Base-by-base conservation (phyloP, 1,140 invertebrate species). In the Anastrepha ludens region DNA sequence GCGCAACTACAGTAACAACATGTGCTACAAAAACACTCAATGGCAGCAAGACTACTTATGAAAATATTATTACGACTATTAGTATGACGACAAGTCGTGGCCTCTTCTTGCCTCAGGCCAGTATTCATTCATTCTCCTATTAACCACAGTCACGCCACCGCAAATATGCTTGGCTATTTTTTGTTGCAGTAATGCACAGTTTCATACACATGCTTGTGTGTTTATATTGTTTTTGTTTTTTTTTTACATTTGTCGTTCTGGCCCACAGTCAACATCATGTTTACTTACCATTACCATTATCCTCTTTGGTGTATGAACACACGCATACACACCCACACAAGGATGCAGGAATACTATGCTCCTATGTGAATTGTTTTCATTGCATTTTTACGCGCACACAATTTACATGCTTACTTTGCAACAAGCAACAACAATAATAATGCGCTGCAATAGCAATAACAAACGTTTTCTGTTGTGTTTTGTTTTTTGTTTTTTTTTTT, bases 31-130 rank as follows among this genome's bases (percentile, higher is more conserved):
- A 74, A 74, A 74, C 44, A 41, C 70, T 74, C 39, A 50, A 74
- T 74, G n/a, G 39, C 70, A 41, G 17, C 70, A 74, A 74, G 44
- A n/a, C 70, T 47, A 47, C 70, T 74, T 74, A 74, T 74, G 70
- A 74, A 74, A 74, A 74, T 74, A 74, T 74, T 74, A 74, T 74
- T 74, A 74, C n/a, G 70, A 74, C 70, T 50, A 74, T 74, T 74
- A 29, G 29, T 29, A 74, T 74, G 41, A 74, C 44, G 70, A 74
- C 70, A 74, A 11, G 70, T 8, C 41, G 9, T 9, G 44, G 15
- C 41, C 5, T 29, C 11, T 67, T 41, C 20, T 4, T 67, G 70
- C 70, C 3, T 13, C 44, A 74, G 65, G 29, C 39, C 8, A 13
- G 20, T 41, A 67, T 2, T 44, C 65, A 29, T 29, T 2, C 20